Evolutionary conservation across 1,140 invertebrate genomes (phyloP), one percentile per base, ranked within the genome.

Genomic region (Tribolium castaneum): DNA sequence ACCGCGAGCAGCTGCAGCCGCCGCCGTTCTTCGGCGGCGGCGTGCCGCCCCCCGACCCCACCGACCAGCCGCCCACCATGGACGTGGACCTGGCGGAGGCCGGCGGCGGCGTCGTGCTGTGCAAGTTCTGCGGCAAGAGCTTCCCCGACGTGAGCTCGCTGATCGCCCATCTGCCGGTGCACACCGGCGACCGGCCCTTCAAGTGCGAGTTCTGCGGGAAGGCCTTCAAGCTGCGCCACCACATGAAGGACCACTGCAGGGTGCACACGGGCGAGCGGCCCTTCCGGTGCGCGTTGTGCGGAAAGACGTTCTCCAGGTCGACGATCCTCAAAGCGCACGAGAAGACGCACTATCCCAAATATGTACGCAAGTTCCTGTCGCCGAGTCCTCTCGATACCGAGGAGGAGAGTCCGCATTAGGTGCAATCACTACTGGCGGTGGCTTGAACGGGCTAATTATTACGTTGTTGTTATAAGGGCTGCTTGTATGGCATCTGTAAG

Each of bases 231-330:
- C 87, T 96, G 80, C 90, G 95, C 54, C 95, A 96, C 86, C 95
- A 96, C 88, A 96, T 97, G 95, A 96, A 96, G 88, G 95, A 97
- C 87, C 95, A 97, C 87, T 96, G 94, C 88, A 92, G 95, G 83
- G 95, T 96, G 70, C 95, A 97, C 86, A 96, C 95, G 82, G 96
- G 95, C 70, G 96, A 97, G 86, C 90, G 95, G 76, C 96, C 95
- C 2, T 97, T 97, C 89, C 90, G 94, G 80, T 97, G 96, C 87
- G 91, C 92, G 59, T 88, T 96, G 75, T 97, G 96, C 87, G 95
- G 94, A 62, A 97, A 97, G 86, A 96, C 94, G 49, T 97, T 97
- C 87, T 96, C 94, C 59, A 90, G 95, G 78, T 95, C 94, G 70
- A 96, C 95, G 66, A 96, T 96, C 87, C 89, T 96, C 77, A 96